Evolutionary conservation across 2,888 invertebrate genomes (phyloP).

Genomic region (Cephonodes hylas): DNA sequence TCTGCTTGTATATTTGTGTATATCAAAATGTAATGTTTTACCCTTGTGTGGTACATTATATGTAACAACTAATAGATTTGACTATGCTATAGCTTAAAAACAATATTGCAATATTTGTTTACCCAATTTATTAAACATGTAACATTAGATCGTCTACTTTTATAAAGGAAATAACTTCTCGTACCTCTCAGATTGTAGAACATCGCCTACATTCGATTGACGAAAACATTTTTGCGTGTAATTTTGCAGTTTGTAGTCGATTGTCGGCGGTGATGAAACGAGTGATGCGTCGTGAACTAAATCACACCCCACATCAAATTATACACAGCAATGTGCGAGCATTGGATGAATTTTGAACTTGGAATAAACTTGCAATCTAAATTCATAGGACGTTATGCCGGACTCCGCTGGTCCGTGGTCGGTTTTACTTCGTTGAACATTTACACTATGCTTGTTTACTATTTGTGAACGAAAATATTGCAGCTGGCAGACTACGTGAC

Average conservation of each 20-base stretch:
- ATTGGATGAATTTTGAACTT: slow-evolving; percentile 67
- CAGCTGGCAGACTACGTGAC: slow-evolving; percentile 35
- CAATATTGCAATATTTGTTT: too few species aligned
- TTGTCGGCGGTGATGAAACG: neutral
- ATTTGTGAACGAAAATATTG: slow-evolving; percentile 40
- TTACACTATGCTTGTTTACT: slow-evolving; percentile 41
- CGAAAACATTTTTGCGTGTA: neutral
- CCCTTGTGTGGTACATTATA: too few species aligned
- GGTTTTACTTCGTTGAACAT: slow-evolving; percentile 51
- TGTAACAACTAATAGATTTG: too few species aligned
- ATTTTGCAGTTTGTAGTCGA: neutral
- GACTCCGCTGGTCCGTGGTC: slow-evolving; percentile 39
- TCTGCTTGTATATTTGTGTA: too few species aligned
- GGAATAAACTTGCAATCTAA: slow-evolving; percentile 75
- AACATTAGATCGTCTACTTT: too few species aligned
- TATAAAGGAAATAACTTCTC: too few species aligned
- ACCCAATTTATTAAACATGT: too few species aligned
- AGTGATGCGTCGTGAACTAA: slow-evolving; percentile 1
- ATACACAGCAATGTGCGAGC: slow-evolving; percentile 38
- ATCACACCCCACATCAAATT: slow-evolving; percentile 29
- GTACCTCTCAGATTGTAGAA: too few species aligned
- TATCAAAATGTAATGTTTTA: too few species aligned
- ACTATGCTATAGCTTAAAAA: too few species aligned
- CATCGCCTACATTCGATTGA: too few species aligned
- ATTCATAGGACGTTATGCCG: slow-evolving; percentile 62